These are phyloP conservation scores for Cyanoliseus patagonus DNA, from an alignment of 2,113 vertebrate genomes.

Conservation along the genomic window DNA sequence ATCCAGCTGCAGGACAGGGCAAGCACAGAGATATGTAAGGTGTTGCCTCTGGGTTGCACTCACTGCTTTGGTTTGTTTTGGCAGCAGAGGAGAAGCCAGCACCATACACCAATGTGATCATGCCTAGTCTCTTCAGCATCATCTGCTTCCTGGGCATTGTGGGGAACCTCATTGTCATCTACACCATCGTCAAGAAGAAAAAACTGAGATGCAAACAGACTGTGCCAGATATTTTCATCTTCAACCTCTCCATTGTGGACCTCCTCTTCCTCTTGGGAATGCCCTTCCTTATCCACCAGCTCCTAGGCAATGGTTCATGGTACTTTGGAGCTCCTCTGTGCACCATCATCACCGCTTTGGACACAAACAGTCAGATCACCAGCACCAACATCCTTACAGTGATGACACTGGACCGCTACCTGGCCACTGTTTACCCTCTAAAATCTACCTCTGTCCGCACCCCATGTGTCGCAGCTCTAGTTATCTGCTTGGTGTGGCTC, in stretches of 20 bases:
- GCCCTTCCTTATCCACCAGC: slow-evolving; percentile 89
- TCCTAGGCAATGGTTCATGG: slow-evolving; percentile 85
- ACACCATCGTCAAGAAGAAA: slow-evolving; percentile 84
- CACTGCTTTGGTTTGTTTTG: slow-evolving; percentile 35
- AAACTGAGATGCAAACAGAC: slow-evolving; percentile 81
- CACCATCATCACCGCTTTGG: slow-evolving; percentile 83
- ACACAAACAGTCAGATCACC: slow-evolving; percentile 87
- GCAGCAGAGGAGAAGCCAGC: slow-evolving; percentile 53
- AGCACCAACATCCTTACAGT: slow-evolving; percentile 87
- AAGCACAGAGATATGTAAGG: not conserved
- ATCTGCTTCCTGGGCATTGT: slow-evolving; percentile 85
- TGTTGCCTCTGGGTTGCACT: not conserved
- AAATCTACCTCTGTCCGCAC: slow-evolving; percentile 82
- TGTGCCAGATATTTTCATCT: slow-evolving; percentile 86
- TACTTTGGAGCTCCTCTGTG: slow-evolving; percentile 83
- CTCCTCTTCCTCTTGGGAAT: slow-evolving; percentile 86
- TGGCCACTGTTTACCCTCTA: slow-evolving; percentile 86
- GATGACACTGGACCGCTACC: slow-evolving; percentile 86
- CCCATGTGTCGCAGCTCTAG: slow-evolving; percentile 71
- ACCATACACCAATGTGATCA: slow-evolving; percentile 73
- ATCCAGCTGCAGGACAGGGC: not conserved
- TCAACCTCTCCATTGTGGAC: slow-evolving; percentile 84
- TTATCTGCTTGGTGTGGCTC: slow-evolving; percentile 80
- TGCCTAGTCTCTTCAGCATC: slow-evolving; percentile 82
- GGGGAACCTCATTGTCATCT: slow-evolving; percentile 85